These are phyloP conservation scores for Proales similis DNA, from an alignment of 1,140 invertebrate genomes.

Conservation along the genomic window DNA sequence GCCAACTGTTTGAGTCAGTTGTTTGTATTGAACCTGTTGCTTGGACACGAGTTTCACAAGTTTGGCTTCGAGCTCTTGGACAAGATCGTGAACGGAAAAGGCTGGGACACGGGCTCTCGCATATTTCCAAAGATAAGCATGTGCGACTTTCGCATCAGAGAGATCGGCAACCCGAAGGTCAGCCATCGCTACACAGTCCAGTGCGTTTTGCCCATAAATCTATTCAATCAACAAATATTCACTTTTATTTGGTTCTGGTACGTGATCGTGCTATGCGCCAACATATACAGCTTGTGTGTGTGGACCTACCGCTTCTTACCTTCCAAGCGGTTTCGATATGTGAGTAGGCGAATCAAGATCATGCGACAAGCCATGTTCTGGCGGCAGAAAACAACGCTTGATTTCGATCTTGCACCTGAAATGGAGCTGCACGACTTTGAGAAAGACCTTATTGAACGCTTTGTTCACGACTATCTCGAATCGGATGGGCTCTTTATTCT, in stretches of 20 bases:
- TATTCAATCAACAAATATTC: slow-evolving; percentile 53
- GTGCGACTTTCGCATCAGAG: slow-evolving; percentile 36
- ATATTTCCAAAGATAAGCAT: slow-evolving; percentile 38
- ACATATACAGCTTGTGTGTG: slow-evolving; percentile 47
- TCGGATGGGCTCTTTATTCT: slow-evolving; percentile 57
- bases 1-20: slow-evolving; percentile 56
- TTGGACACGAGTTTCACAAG: slow-evolving; percentile 51
- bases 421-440: slow-evolving; percentile 40
- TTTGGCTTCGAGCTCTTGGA: slow-evolving; percentile 35
- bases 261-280: slow-evolving; percentile 45
- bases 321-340: slow-evolving; percentile 30
- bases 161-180: slow-evolving; percentile 36
- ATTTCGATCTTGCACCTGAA: slow-evolving; percentile 14
- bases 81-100: slow-evolving; percentile 29
- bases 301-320: slow-evolving; percentile 37
- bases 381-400: slow-evolving; percentile 20
- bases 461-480: slow-evolving; percentile 56
- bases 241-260: slow-evolving; percentile 53
- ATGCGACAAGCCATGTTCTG: slow-evolving; percentile 10
- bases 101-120: slow-evolving; percentile 32
- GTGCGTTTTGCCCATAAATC: slow-evolving; percentile 50
- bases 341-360: slow-evolving; percentile 30
- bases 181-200: slow-evolving; percentile 46
- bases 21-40: slow-evolving; percentile 54
- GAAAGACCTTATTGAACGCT: slow-evolving; percentile 47